These are phyloP conservation scores for Xiphophorus maculatus DNA, from an alignment of 2,113 vertebrate species.

Conservation along the genomic window DNA sequence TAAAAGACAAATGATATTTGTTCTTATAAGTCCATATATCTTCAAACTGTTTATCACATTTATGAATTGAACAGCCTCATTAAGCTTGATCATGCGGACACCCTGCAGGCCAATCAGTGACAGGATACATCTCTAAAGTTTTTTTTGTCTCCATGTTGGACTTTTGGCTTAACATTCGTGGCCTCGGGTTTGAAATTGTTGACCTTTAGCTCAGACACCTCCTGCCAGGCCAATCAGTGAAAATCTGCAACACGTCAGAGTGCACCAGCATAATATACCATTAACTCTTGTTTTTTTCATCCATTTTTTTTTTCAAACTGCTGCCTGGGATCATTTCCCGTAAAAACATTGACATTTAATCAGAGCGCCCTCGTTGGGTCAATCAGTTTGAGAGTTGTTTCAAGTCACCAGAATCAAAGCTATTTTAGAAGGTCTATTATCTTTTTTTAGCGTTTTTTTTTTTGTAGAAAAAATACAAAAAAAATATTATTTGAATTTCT, in stretches of 20 bases:
- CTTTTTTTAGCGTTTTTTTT: not conserved
- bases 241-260: conserved; percentile 31
- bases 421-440: conserved; percentile 8
- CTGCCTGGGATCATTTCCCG: conserved; percentile 35
- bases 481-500: not conserved
- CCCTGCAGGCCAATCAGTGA: conserved; percentile 41
- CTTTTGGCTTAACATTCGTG: conserved; percentile 28
- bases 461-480: not conserved
- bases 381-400: conserved; percentile 40
- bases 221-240: conserved; percentile 60
- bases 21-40: not conserved
- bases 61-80: not conserved
- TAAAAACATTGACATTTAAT: conserved; percentile 66
- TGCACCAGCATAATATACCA: conserved; percentile 25
- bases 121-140: conserved; percentile 13
- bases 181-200: conserved; percentile 50
- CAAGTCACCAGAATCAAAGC: conserved; percentile 4
- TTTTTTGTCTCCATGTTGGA: conserved; percentile 27
- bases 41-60: not conserved
- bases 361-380: conserved; percentile 65
- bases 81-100: conserved; percentile 10
- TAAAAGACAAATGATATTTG: not conserved
- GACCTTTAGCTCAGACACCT: conserved; percentile 61
- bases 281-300: conserved; percentile 8
- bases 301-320: not conserved